Conservation (phyloP, 2,113 vertebrate genomes). For the Conger conger region DNA sequence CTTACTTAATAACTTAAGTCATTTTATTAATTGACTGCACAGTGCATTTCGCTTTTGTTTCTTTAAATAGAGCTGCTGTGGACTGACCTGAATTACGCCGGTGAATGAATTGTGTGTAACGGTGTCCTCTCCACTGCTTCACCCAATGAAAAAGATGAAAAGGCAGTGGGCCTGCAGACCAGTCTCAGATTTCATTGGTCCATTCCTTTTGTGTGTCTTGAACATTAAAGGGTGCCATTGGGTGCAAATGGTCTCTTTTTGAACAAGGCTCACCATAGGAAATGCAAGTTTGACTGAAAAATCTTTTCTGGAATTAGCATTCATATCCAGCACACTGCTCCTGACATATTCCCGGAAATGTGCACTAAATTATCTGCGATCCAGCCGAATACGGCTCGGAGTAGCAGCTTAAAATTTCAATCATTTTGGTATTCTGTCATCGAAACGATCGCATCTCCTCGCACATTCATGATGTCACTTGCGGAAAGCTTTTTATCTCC, state of each 20-base stretch:
- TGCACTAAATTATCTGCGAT: neutral
- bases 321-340: neutral
- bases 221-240: neutral
- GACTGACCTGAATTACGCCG: neutral
- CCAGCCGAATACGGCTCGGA: neutral
- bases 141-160: too few species aligned
- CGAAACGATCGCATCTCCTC: neutral
- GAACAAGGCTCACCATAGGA: neutral
- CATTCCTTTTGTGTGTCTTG: neutral
- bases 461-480: neutral
- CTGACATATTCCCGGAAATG: neutral
- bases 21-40: too few species aligned
- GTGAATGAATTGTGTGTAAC: neutral
- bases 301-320: neutral
- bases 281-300: neutral
- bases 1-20: too few species aligned
- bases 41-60: neutral
- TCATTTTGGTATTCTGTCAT: neutral
- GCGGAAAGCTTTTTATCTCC: neutral
- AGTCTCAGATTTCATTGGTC: neutral
- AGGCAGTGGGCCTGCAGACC: too few species aligned
- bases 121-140: too few species aligned
- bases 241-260: neutral
- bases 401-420: neutral
- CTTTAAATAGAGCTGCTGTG: neutral